phyloP scores from a whole-genome alignment of 2,797 vertebrate species.

The Urosaurus nigricauda region DNA sequence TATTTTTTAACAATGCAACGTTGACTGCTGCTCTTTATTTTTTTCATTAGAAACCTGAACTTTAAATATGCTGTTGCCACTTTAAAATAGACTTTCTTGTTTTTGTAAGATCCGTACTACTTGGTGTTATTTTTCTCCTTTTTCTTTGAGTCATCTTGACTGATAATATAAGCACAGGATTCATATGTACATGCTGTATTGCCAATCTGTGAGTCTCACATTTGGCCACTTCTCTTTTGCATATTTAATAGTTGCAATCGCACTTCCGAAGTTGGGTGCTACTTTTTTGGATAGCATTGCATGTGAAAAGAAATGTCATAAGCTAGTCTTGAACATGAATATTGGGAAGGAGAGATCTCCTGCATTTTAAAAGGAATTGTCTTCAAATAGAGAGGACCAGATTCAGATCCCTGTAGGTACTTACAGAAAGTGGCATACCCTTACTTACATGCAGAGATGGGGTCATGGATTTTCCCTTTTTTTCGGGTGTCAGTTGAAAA shows the following conservation, averaged over 20 bases:
- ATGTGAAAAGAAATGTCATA: constrained; percentile 72
- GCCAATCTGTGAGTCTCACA: constrained; percentile 79
- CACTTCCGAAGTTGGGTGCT: constrained; percentile 55
- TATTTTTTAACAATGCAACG: not conserved
- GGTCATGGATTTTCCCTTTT: not conserved
- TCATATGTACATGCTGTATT: constrained; percentile 73
- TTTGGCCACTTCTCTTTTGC: constrained; percentile 70
- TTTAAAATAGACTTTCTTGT: constrained; percentile 59
- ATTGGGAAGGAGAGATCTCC: constrained; percentile 45
- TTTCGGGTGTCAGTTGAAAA: not conserved
- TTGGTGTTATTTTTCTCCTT: constrained; percentile 51
- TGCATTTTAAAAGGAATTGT: not conserved
- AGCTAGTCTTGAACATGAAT: constrained; percentile 56
- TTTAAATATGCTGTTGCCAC: constrained; percentile 31
- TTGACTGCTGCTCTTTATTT: constrained; percentile 8
- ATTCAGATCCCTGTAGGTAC: not conserved
- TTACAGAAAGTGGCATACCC: not conserved
- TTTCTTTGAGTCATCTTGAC: constrained; percentile 66
- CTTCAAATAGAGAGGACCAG: not conserved
- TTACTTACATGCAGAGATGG: not conserved
- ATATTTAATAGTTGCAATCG: constrained; percentile 69
- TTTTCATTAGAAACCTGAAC: constrained; percentile 1
- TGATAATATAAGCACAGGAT: constrained; percentile 70
- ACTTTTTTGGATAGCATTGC: constrained; percentile 63
- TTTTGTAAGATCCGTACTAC: constrained; percentile 61